phyloP scores from a whole-genome alignment of 2,113 vertebrate species.

The Bufo gargarizans region DNA sequence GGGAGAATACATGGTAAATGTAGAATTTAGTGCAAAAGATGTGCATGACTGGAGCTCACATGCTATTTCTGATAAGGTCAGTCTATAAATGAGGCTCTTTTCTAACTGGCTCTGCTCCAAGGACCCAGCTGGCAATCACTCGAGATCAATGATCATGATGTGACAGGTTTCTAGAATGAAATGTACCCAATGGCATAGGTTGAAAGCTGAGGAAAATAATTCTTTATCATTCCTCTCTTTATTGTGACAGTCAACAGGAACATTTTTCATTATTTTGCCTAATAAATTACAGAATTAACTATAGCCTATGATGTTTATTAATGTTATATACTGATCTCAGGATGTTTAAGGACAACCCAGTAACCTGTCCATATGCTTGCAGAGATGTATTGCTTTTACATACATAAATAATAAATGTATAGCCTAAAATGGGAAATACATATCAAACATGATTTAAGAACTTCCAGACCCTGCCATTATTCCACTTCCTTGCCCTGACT shows the following conservation, averaged over 20 bases:
- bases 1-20: constrained; percentile 10
- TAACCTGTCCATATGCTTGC: background rate
- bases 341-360: background rate
- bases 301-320: background rate
- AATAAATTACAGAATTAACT: background rate
- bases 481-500: too few relatives aligned
- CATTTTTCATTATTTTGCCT: background rate
- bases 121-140: constrained; percentile 41
- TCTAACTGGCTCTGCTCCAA: constrained; percentile 29
- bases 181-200: constrained; percentile 44
- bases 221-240: constrained; percentile 22
- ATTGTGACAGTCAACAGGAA: constrained; percentile 8
- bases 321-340: background rate
- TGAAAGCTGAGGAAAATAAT: constrained; percentile 27
- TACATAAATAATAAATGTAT: background rate
- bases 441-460: background rate
- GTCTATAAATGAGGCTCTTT: constrained; percentile 38
- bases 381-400: background rate
- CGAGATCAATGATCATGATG: constrained; percentile 41
- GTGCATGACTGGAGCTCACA: constrained; percentile 1
- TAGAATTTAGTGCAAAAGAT: constrained; percentile 5
- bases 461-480: too few relatives aligned
- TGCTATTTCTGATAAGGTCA: constrained; percentile 45
- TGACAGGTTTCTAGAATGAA: constrained; percentile 41
- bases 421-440: background rate